Conservation (phyloP, 2,797 vertebrate species). For the Cephalopachus bancanus region DNA sequence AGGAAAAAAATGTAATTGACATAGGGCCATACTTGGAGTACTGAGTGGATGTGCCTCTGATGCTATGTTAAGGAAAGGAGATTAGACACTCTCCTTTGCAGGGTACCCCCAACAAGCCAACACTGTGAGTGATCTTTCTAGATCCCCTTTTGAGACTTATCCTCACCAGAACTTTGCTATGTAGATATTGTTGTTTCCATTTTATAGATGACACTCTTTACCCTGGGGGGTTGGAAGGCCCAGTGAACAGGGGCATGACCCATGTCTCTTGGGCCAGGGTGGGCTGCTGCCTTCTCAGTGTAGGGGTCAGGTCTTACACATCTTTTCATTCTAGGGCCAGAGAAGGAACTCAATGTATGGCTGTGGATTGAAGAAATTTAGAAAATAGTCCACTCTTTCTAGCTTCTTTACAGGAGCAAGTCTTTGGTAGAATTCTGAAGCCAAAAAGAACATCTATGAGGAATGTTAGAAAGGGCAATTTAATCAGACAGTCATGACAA, state of each 20-base stretch:
- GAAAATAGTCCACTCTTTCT: slow-evolving; percentile 48
- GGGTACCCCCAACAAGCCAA: fast-evolving
- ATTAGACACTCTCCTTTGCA: not conserved
- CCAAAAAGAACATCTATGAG: slow-evolving; percentile 52
- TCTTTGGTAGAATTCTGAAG: slow-evolving; percentile 60
- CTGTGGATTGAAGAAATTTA: slow-evolving; percentile 8
- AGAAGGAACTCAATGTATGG: not conserved
- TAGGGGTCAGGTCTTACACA: not conserved
- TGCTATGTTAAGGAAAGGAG: not conserved
- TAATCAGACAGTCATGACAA: slow-evolving; percentile 23
- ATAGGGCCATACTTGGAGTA: not conserved
- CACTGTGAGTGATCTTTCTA: not conserved
- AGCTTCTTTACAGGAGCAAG: slow-evolving; percentile 61
- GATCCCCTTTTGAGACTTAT: not conserved
- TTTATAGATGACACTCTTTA: not conserved
- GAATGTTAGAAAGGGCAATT: slow-evolving; percentile 22
- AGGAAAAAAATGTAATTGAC: slow-evolving; percentile 38
- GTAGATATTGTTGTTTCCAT: not conserved
- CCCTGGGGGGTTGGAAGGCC: not conserved
- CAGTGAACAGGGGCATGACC: not conserved
- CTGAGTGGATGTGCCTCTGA: not conserved
- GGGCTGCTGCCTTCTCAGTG: not conserved
- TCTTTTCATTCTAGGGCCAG: not conserved
- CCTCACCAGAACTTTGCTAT: not conserved
- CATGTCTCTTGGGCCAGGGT: not conserved